Evolutionary conservation across 2,113 vertebrate genomes (phyloP), one percentile per base, ranked within the genome.

Genomic region (Burhinus bistriatus): DNA sequence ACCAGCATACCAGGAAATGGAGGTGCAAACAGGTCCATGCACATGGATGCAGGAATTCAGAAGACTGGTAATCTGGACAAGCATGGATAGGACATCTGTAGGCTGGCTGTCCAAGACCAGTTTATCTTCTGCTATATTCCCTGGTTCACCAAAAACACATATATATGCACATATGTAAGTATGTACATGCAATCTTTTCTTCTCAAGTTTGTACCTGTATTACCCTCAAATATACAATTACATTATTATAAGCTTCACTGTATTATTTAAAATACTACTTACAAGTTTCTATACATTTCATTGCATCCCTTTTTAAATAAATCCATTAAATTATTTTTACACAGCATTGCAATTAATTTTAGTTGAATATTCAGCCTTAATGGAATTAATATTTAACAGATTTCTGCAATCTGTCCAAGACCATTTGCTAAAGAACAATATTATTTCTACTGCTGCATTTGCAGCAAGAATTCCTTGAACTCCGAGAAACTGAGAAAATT

Each of bases 341-440:
- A 29, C 32, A 30, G 20, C 5, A 30, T 64, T 62, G 22, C 17
- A 87, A 91, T 83, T 77, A 51, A 69, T 91, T 86, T 81, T 36
- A 78, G 17, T 66, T 75, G 47, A 94, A 81, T 58, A 61, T 81
- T 70, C 64, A 68, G 30, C 25, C 29, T 87, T 52, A 95, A 82
- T 78, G 16, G 23, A 75, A 83, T 84, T 89, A 95, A 66, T 96
- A 83, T 94, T 80, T 66, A 94, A 94, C 42, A 73, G 82, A 78
- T 54, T 91, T 68, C 64, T 89, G 58, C 77, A 92, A 91, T 93
- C 69, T 96, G 80, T 86, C 69, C 62, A 66, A 81, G 72, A n/a
- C 22, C 64, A 8, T 84, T 95, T 89, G 29, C 55, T 95, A 70
- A 81, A 84, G 69, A 91, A 83, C 38, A 69, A 11, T 59, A 27